phyloP scores from a whole-genome alignment of 2,888 invertebrate genomes.

The Gymnosoma rotundatum region DNA sequence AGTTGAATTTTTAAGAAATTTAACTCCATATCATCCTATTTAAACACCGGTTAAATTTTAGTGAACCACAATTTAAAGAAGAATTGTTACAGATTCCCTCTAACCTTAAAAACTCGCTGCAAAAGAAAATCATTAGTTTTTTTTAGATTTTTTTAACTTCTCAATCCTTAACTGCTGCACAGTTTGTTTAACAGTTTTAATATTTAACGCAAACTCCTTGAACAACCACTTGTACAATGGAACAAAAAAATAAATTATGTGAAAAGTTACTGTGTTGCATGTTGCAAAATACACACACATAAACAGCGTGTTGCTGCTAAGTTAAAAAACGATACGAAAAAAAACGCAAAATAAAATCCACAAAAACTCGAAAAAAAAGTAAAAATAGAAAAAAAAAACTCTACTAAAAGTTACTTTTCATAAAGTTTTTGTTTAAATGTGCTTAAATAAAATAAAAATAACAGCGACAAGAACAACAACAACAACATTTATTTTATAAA shows the following conservation, averaged over 20 bases:
- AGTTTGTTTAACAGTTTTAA: constrained; percentile 52
- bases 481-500: constrained; percentile 39
- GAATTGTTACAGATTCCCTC: not conserved
- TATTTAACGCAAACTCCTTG: constrained; percentile 37
- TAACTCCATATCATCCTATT: no score
- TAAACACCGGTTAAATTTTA: no score
- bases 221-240: constrained; percentile 45
- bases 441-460: constrained; percentile 35
- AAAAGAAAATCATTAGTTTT: not conserved
- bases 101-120: not conserved
- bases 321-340: constrained; percentile 14
- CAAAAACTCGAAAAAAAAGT: constrained; percentile 12
- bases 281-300: constrained; percentile 14
- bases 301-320: constrained; percentile 18
- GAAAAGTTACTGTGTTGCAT: constrained; percentile 68
- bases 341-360: constrained; percentile 4
- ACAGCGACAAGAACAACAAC: constrained; percentile 1
- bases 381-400: constrained; percentile 10
- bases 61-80: no score
- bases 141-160: not conserved
- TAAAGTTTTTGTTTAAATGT: constrained; percentile 57
- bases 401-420: constrained; percentile 50
- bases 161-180: not conserved
- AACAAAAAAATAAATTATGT: constrained; percentile 2
- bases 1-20: no score